phyloP scores from a whole-genome alignment of 1,140 invertebrate genomes.

The Contarinia nasturtii region DNA sequence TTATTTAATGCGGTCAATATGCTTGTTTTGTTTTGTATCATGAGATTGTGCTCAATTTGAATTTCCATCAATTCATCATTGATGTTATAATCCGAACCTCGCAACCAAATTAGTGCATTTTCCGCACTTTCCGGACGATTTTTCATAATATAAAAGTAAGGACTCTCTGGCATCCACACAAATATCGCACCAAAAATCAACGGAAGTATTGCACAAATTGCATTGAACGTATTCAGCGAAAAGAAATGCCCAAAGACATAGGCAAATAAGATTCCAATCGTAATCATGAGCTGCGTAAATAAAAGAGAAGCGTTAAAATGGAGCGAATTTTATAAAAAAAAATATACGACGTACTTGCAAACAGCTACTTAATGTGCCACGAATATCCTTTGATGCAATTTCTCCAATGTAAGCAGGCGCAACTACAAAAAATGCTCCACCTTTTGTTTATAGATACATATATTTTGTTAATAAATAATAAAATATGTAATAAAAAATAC shows the following conservation, averaged over 20 bases:
- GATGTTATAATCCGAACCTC: conserved; percentile 43
- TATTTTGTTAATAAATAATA: too few relatives aligned
- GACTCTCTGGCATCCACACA: conserved; percentile 50
- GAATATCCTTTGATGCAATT: conserved; percentile 41
- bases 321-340: too few relatives aligned
- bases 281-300: conserved; percentile 42
- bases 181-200: conserved; percentile 35
- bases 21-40: conserved; percentile 32
- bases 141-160: conserved; percentile 30
- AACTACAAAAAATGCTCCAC: conserved; percentile 48
- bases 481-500: conserved; percentile 31
- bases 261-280: conserved; percentile 38
- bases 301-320: too few relatives aligned
- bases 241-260: conserved; percentile 31
- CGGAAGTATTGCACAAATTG: conserved; percentile 35
- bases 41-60: conserved; percentile 30
- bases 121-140: conserved; percentile 39
- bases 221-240: conserved; percentile 29
- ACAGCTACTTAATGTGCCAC: conserved; percentile 48
- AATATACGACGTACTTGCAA: too few relatives aligned
- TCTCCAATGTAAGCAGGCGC: conserved; percentile 55
- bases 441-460: too few relatives aligned
- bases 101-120: conserved; percentile 37
- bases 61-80: conserved; percentile 36
- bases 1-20: conserved; percentile 33